Percentiles rank a stretch among this genome's conserved stretches.
phyloP scores from a whole-genome alignment of 2,113 vertebrate genomes.

The Alligator mississippiensis region DNA sequence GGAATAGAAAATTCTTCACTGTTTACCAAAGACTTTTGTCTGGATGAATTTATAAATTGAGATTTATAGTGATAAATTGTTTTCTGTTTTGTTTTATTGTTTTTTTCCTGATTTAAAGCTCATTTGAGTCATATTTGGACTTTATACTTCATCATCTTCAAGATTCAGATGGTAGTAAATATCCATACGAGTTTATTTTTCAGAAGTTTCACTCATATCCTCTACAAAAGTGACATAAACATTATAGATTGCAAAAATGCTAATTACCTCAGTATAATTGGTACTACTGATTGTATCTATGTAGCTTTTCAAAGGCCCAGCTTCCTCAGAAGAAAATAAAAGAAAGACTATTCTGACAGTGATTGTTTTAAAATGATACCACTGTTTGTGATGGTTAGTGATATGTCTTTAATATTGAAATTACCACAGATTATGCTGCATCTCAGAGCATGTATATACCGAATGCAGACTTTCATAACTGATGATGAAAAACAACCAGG shows the following conservation, averaged over 20 bases:
- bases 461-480: slow-evolving; percentile 4
- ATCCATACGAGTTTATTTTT: neutral
- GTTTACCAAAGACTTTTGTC: neutral
- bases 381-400: slow-evolving; percentile 19
- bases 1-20: neutral
- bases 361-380: slow-evolving; percentile 43
- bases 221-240: slow-evolving; percentile 1
- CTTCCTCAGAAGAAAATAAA: slow-evolving; percentile 56
- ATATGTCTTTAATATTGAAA: slow-evolving; percentile 52
- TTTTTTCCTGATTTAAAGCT: neutral
- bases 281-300: slow-evolving; percentile 12
- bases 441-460: slow-evolving; percentile 23
- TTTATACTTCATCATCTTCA: neutral
- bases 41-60: neutral
- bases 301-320: slow-evolving; percentile 50
- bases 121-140: neutral
- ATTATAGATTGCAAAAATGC: neutral
- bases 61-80: neutral
- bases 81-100: neutral
- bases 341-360: slow-evolving; percentile 50
- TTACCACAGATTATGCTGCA: slow-evolving; percentile 9
- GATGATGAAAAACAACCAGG: neutral
- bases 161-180: neutral
- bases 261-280: slow-evolving; percentile 44
- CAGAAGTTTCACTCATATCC: neutral